phyloP scores from a whole-genome alignment of 2,888 invertebrate genomes.

The Chloroclystis v-ata region DNA sequence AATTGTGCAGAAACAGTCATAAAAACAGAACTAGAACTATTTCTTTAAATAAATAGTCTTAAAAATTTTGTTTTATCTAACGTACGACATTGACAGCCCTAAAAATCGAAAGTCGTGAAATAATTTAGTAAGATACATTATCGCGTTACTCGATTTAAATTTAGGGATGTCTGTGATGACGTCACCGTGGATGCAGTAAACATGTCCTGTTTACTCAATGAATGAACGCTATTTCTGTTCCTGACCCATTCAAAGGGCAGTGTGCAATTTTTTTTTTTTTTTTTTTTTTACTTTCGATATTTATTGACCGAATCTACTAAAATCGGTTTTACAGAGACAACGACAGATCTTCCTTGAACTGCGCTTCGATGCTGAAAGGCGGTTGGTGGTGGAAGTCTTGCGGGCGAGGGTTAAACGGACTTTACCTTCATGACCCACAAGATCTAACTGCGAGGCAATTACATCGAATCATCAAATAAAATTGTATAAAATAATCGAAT shows the following conservation, averaged over 20 bases:
- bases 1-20: too few relatives aligned
- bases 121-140: slow-evolving; percentile 9
- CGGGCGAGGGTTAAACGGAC: slow-evolving; percentile 91
- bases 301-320: slow-evolving; percentile 7
- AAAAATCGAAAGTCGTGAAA: background rate
- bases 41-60: too few relatives aligned
- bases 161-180: slow-evolving; percentile 17
- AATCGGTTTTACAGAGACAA: slow-evolving; percentile 82
- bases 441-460: slow-evolving; percentile 93
- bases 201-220: slow-evolving; percentile 19
- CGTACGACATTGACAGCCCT: background rate
- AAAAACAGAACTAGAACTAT: too few relatives aligned
- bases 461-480: too few relatives aligned
- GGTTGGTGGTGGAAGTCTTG: slow-evolving; percentile 98
- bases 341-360: slow-evolving; percentile 92
- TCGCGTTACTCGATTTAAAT: slow-evolving; percentile 17
- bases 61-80: too few relatives aligned
- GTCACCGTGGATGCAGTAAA: slow-evolving; percentile 19
- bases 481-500: too few relatives aligned
- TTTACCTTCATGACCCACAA: slow-evolving; percentile 93
- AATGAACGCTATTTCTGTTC: slow-evolving; percentile 21
- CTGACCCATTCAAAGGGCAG: background rate
- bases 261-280: background rate
- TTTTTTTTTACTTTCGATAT: too few relatives aligned
- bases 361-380: slow-evolving; percentile 95